These are phyloP conservation scores for Campoplex nolae DNA, from an alignment of 2,888 invertebrate species.

Conservation along the genomic window DNA sequence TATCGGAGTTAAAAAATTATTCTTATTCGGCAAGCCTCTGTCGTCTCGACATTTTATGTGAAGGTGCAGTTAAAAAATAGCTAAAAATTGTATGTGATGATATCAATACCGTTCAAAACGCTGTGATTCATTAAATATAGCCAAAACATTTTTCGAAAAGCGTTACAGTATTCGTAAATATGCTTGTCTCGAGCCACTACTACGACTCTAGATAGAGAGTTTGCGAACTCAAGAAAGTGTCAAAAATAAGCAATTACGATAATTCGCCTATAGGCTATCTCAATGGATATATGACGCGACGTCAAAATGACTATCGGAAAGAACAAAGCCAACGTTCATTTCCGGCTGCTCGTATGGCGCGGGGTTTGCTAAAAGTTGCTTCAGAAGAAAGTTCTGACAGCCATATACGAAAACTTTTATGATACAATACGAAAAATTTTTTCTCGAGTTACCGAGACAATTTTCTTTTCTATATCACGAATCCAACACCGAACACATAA, in stretches of 20 bases:
- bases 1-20: no score
- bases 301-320: slow-evolving; percentile 7
- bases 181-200: no score
- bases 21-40: no score
- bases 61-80: no score
- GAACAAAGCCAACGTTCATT: slow-evolving; percentile 2
- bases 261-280: not conserved
- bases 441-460: not conserved
- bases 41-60: no score
- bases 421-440: slow-evolving; percentile 19
- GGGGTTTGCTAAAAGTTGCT: not conserved
- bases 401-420: slow-evolving; percentile 7
- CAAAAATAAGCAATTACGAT: not conserved
- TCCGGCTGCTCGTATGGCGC: slow-evolving; percentile 3
- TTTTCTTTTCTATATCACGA: not conserved
- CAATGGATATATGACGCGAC: slow-evolving; percentile 6
- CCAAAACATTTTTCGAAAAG: no score
- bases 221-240: not conserved
- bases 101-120: no score
- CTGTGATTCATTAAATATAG: no score
- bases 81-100: no score
- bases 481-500: slow-evolving; percentile 2
- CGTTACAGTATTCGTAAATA: no score
- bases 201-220: not conserved
- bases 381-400: slow-evolving; percentile 1